Evolutionary conservation across 2,797 vertebrate species (phyloP), one percentile per base, ranked within the genome.

Genomic region (Petrocephalus sullivani): DNA sequence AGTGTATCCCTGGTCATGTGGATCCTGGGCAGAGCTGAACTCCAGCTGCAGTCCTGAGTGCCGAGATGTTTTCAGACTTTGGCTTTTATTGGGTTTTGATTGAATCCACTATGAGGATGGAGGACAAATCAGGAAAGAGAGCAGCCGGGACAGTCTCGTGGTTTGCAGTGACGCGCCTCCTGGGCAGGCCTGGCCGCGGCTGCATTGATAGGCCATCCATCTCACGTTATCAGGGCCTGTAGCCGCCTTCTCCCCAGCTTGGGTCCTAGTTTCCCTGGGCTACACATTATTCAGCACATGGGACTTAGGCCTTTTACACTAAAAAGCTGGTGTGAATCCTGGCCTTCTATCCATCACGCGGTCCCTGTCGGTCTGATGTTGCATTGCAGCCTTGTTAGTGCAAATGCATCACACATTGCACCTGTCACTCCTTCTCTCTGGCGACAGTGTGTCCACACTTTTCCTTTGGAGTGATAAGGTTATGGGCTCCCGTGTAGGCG

Each of bases 171-270:
- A 10, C 8, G 3, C 12, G 81, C n/a, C 41, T 54, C 4, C 49
- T 3, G 10, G 21, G 23, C 87, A 33, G 37, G 51, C 87, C 85
- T 90, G 85, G 19, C 91, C 89, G 67, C 4, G 90, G 21, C 78
- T 56, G 51, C 23, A 33, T 9, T 19, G 82, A 89, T 89, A 71
- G 78, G 87, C 81, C 88, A 89, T 90, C 88, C 87, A 21, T 86
- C 54, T 87, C 2, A 21, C 21, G 49, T 33, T 53, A 28, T 67
- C 2, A 8, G 8, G 14, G 9, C 16, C 54, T 0, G 8, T 23
- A 41, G 14, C 46, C 33, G 16, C 46, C 37, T 28, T 71, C 60
- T 71, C 41, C 58, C 23, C 49, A 21, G 81, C 57, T 51, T 60
- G 75, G 33, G 46, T 21, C 75, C 28, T 53, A 56, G 53, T 51